Evolutionary conservation across 2,797 vertebrate genomes (phyloP), one percentile per base, ranked within the genome.

Genomic region (Arvicola amphibius): DNA sequence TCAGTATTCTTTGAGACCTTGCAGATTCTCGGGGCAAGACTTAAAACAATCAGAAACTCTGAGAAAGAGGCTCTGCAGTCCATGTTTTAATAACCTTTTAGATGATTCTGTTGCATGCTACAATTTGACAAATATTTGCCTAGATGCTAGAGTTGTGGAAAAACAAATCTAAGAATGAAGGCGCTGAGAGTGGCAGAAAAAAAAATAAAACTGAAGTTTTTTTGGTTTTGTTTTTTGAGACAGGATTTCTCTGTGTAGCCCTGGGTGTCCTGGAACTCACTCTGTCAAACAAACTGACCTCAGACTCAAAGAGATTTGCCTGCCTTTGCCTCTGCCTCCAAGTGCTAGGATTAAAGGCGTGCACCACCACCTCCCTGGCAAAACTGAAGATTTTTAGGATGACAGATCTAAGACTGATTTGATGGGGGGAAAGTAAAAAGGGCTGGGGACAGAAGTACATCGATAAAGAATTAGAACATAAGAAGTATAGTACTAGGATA

Each of bases 91-190:
- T 73, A 46, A 14, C 5, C 10, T 91, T 91, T 43, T 88, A 86
- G 81, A 40, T 96, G 37, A 96, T 93, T 86, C 61, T 90, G 73
- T 19, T 84, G 76, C 40, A 61, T 53, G 46, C 48, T 88, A 90
- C 95, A 93, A 91, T 93, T 93, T 92, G 92, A 86, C 92, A 96
- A 81, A 17, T 53, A 92, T 67, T 92, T 51, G 5, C 51, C 11
- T 89, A 67, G 59, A 93, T 27, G 29, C 27, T 37, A 76, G 65
- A 96, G 8, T 61, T 95, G 2, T 93, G 43, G 77, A 51, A 17
- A 92, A 87, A 88, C 48, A 84, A 81, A 92, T 90, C 69, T 59
- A 80, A 71, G 69, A 90, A 84, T 69, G 67, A 90, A 92, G 83
- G 46, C 93, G 25, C 76, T 93, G 78, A 95, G 73, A 61, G 27